These are phyloP conservation scores for Dynastes maya DNA, from an alignment of 2,888 invertebrate genomes.

Conservation along the genomic window DNA sequence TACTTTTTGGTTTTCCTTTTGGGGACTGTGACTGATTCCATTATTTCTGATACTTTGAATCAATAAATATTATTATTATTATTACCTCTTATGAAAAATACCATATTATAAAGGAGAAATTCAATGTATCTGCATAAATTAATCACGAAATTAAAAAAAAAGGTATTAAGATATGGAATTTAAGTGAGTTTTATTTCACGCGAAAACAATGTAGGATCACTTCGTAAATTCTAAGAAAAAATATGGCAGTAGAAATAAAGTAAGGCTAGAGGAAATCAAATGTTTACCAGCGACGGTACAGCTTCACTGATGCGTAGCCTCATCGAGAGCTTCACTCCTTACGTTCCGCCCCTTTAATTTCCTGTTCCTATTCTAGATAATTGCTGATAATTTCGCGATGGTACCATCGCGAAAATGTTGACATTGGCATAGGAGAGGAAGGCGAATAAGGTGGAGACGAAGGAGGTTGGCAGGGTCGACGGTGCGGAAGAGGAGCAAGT, in stretches of 20 bases:
- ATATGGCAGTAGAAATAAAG: neutral
- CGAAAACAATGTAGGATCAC: too few relatives aligned
- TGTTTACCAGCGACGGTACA: slow-evolving; percentile 22
- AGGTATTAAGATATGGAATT: too few relatives aligned
- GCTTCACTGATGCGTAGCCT: slow-evolving; percentile 12
- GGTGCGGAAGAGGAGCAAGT: slow-evolving; percentile 22
- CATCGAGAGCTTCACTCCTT: slow-evolving; percentile 6
- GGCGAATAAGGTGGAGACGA: slow-evolving; percentile 16
- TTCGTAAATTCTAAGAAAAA: too few relatives aligned
- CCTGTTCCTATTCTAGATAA: slow-evolving; percentile 49
- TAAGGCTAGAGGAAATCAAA: slow-evolving; percentile 19
- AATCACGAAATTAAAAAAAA: too few relatives aligned
- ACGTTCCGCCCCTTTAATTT: slow-evolving; percentile 46
- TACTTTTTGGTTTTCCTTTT: too few relatives aligned
- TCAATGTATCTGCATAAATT: too few relatives aligned
- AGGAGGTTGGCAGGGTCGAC: neutral
- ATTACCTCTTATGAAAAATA: too few relatives aligned
- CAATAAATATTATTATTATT: too few relatives aligned
- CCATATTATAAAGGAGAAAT: too few relatives aligned
- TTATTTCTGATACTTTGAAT: too few relatives aligned
- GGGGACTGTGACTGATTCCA: too few relatives aligned
- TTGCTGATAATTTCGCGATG: slow-evolving; percentile 47
- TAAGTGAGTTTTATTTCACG: too few relatives aligned
- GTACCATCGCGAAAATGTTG: slow-evolving; percentile 29
- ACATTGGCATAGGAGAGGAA: slow-evolving; percentile 9